Conservation (phyloP, 2,113 vertebrate species). For the Ranitomeya variabilis region DNA sequence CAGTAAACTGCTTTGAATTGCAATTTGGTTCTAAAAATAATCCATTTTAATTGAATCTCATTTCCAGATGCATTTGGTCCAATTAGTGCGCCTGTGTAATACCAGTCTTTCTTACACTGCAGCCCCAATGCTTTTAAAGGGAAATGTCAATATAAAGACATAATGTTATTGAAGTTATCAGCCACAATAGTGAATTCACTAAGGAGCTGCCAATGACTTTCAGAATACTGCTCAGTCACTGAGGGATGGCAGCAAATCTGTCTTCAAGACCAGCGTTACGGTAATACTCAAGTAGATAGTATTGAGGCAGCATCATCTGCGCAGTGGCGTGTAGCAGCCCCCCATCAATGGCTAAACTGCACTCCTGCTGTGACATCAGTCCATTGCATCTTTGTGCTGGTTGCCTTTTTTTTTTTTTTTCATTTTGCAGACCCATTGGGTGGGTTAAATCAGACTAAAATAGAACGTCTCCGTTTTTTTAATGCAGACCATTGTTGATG, state of each 20-base stretch:
- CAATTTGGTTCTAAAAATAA: constrained; percentile 15
- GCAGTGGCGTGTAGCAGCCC: too few relatives aligned
- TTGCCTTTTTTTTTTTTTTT: too few relatives aligned
- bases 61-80: constrained; percentile 6
- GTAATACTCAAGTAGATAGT: too few relatives aligned
- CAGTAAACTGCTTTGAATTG: neutral
- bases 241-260: neutral
- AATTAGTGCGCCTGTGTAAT: neutral
- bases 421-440: too few relatives aligned
- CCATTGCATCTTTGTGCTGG: too few relatives aligned
- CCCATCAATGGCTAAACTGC: too few relatives aligned
- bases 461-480: too few relatives aligned
- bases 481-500: too few relatives aligned
- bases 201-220: neutral
- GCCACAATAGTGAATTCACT: neutral
- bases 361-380: too few relatives aligned
- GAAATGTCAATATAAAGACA: neutral
- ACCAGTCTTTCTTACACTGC: neutral
- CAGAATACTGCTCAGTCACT: neutral
- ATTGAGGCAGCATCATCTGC: too few relatives aligned
- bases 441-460: too few relatives aligned
- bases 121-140: neutral
- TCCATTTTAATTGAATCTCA: neutral
- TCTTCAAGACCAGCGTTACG: neutral
- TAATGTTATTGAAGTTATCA: neutral